phyloP scores from a whole-genome alignment of 2,888 invertebrate genomes.

The Cantharis rufa region DNA sequence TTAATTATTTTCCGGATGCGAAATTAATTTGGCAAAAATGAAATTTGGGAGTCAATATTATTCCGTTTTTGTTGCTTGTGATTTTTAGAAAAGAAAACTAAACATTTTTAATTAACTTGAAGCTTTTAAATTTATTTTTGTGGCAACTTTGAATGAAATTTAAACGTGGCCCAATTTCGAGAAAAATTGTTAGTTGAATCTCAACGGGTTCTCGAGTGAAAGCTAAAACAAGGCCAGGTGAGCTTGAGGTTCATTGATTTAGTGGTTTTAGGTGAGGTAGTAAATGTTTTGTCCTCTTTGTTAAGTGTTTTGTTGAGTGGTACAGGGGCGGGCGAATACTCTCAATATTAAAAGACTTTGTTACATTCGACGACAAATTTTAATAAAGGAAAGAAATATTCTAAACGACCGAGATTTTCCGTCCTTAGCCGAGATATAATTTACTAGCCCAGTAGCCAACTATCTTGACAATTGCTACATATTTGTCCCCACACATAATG shows the following conservation, averaged over 20 bases:
- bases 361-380: neutral
- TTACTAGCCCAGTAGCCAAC: slow-evolving; percentile 34
- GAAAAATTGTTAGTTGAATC: slow-evolving; percentile 11
- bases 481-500: slow-evolving; percentile 41
- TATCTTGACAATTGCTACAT: slow-evolving; percentile 42
- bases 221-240: slow-evolving; percentile 23
- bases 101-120: slow-evolving; percentile 10
- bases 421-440: slow-evolving; percentile 30
- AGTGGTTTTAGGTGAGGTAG: slow-evolving; percentile 32
- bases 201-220: slow-evolving; percentile 9
- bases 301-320: slow-evolving; percentile 28
- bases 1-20: neutral
- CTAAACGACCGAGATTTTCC: slow-evolving; percentile 13
- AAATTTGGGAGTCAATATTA: neutral
- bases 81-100: neutral
- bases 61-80: neutral
- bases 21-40: neutral
- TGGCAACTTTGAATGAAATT: slow-evolving; percentile 1
- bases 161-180: slow-evolving; percentile 3
- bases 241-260: slow-evolving; percentile 30
- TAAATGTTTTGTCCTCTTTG: slow-evolving; percentile 34
- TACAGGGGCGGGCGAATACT: slow-evolving; percentile 13
- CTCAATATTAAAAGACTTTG: neutral
- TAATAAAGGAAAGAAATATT: slow-evolving; percentile 3
- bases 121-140: neutral